A percentile compares a stretch with the other conserved stretches of the same genome.
These are phyloP conservation scores for Erebia ligea DNA, from an alignment of 2,888 invertebrate species.

Conservation along the genomic window DNA sequence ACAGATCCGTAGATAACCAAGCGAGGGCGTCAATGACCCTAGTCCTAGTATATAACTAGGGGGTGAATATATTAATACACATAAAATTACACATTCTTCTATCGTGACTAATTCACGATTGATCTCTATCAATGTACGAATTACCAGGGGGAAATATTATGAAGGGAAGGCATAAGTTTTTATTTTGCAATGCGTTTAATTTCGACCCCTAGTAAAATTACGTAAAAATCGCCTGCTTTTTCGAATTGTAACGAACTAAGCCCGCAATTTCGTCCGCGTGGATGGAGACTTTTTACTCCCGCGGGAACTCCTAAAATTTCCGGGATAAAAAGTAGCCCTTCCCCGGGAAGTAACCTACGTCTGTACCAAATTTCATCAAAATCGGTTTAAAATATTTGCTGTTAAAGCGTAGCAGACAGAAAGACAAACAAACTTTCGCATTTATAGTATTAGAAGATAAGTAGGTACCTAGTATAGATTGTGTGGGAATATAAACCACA, in stretches of 20 bases:
- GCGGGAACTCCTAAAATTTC: too few species aligned
- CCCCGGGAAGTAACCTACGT: too few species aligned
- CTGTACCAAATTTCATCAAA: too few species aligned
- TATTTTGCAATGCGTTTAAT: neutral
- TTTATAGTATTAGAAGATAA: too few species aligned
- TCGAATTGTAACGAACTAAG: neutral
- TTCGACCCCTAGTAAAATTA: neutral
- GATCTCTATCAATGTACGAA: conserved; percentile 21
- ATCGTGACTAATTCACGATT: conserved; percentile 31
- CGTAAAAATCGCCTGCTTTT: neutral
- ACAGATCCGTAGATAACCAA: neutral
- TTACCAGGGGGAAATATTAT: conserved; percentile 21
- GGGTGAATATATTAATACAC: conserved; percentile 26
- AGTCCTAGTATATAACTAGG: neutral
- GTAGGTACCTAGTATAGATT: too few species aligned
- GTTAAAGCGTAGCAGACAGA: too few species aligned
- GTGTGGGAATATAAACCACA: too few species aligned
- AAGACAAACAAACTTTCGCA: too few species aligned
- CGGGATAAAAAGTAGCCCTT: too few species aligned
- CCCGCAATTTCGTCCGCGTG: too few species aligned
- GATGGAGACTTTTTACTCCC: too few species aligned
- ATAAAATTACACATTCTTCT: conserved; percentile 22
- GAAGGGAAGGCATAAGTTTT: neutral
- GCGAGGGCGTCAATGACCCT: conserved; percentile 11
- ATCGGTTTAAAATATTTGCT: too few species aligned